Conservation (phyloP, 2,888 invertebrate species). For the Melolontha melolontha region DNA sequence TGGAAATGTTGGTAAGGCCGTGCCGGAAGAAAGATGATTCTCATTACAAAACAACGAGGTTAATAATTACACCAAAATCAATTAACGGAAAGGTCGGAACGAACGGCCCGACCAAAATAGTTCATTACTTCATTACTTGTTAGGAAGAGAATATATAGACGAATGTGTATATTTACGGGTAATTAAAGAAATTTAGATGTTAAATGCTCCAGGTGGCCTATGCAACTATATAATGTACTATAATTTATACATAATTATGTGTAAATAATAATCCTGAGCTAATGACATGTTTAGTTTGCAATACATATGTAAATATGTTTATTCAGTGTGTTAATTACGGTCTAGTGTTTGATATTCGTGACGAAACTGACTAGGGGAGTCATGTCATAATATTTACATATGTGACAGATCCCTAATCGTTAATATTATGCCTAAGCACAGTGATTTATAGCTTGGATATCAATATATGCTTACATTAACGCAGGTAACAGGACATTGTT, state of each 20-base stretch:
- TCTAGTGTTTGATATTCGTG: not conserved
- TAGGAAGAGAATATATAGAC: too few relatives aligned
- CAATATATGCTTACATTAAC: too few relatives aligned
- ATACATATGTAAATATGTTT: constrained; percentile 28
- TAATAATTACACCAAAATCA: constrained; percentile 28
- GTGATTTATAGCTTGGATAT: too few relatives aligned
- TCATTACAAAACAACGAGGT: constrained; percentile 20
- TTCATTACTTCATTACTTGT: too few relatives aligned
- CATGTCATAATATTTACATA: too few relatives aligned
- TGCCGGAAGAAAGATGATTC: constrained; percentile 18
- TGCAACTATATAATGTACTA: constrained; percentile 2
- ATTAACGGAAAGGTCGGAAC: constrained; percentile 2
- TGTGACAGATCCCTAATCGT: too few relatives aligned
- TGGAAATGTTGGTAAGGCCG: too few relatives aligned
- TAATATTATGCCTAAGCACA: too few relatives aligned
- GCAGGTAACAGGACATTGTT: too few relatives aligned
- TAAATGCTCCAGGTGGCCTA: not conserved
- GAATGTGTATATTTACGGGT: too few relatives aligned
- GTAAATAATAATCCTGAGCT: not conserved
- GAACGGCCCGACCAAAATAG: too few relatives aligned
- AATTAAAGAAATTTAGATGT: too few relatives aligned
- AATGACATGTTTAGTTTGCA: not conserved
- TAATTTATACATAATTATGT: constrained; percentile 14
- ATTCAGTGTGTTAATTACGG: not conserved
- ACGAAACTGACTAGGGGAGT: not conserved